phyloP scores from a whole-genome alignment of 2,113 vertebrate species.

The Chaetorhynchus papuensis region DNA sequence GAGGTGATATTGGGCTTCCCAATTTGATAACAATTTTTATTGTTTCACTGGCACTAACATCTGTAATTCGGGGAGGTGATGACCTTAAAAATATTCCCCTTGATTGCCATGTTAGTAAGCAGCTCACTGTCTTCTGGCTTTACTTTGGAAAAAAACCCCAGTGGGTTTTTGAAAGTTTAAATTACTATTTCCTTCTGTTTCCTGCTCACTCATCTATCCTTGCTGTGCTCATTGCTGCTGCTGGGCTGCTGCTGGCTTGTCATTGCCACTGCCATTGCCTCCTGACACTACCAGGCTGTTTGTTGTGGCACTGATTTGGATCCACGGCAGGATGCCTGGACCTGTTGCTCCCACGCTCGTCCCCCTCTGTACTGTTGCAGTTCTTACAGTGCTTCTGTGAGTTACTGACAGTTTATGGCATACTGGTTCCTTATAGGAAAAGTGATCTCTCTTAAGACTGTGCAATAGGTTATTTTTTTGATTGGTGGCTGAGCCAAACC shows the following conservation, averaged over 20 bases:
- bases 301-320: neutral
- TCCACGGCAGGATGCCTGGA: accelerated
- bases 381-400: neutral
- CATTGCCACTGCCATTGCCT: neutral
- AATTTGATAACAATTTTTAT: neutral
- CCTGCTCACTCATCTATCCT: neutral
- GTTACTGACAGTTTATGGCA: neutral
- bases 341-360: neutral
- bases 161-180: neutral
- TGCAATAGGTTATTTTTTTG: neutral
- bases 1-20: neutral
- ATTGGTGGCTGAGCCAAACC: neutral
- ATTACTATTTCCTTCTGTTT: neutral
- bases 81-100: neutral
- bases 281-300: neutral
- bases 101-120: neutral
- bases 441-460: neutral
- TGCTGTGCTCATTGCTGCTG: neutral
- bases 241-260: neutral
- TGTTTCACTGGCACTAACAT: neutral
- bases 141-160: neutral
- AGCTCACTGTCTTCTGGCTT: neutral
- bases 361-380: neutral
- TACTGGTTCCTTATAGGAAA: neutral
- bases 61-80: neutral